A percentile compares a stretch with the other conserved stretches of the same genome.
Conservation (phyloP, 2,797 vertebrate genomes). For the Lagothrix lagotricha region DNA sequence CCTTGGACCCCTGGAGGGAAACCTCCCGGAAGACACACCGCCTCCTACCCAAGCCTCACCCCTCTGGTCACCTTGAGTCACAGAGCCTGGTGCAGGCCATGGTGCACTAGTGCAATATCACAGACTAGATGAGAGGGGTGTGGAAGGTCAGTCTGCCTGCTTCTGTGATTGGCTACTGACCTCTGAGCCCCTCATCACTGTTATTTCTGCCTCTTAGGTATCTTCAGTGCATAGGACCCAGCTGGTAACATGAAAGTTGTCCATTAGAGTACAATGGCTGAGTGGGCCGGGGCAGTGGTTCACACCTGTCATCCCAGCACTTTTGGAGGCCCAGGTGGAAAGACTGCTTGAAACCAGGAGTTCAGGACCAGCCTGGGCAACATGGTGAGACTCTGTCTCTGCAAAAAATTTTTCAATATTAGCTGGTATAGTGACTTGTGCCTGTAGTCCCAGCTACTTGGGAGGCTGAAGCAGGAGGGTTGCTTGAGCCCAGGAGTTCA, state of each 20-base stretch:
- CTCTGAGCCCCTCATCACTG: background rate
- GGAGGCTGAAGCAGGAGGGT: background rate
- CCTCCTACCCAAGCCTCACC: background rate
- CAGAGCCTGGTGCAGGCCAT: background rate
- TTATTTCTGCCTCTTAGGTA: background rate
- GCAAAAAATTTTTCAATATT: background rate
- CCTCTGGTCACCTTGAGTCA: slow-evolving; percentile 58
- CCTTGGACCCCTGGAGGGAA: slow-evolving; percentile 49
- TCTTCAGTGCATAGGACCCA: background rate
- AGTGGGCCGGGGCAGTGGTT: background rate
- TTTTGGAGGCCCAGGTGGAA: background rate
- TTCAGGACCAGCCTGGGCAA: background rate
- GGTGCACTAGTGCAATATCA: background rate
- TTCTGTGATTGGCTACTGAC: background rate
- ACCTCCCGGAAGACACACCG: slow-evolving; percentile 45
- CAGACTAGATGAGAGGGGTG: background rate
- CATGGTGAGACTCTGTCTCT: background rate
- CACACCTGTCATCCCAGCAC: background rate
- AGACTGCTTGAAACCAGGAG: background rate
- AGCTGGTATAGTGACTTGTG: background rate
- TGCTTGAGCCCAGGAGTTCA: background rate
- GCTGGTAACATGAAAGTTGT: background rate
- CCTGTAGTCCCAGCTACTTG: background rate
- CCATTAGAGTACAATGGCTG: background rate
- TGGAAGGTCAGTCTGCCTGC: background rate